Evolutionary conservation across 2,113 vertebrate species (phyloP), one percentile per base, ranked within the genome.

Genomic region (Poeciliopsis turrubarensis): DNA sequence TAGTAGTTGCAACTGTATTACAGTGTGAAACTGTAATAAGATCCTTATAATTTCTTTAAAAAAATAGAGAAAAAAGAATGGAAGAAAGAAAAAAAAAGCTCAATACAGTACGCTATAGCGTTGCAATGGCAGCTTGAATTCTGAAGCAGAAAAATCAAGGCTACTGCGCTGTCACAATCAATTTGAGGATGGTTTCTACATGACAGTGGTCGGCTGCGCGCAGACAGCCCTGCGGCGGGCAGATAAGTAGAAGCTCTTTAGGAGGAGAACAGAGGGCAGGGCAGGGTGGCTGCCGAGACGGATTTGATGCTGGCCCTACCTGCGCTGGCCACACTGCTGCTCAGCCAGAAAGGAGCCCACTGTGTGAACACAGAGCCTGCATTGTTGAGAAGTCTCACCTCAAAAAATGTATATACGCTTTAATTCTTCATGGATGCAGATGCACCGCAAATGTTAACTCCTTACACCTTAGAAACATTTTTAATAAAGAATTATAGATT

Each of bases 201-300:
- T 90, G 90, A 92, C 91, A 89, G 90, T 83, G 84, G 77, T 69
- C 17, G 82, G 86, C 80, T 77, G 84, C 78, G 78, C 83, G 75
- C 82, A 83, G 86, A 81, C 91, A 77, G 84, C 86, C 90, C 93
- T 94, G 93, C 84, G 86, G 92, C 79, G 70, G 76, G 63, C 87
- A 90, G 92, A 94, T 94, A 94, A 94, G 93, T 92, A 86, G 86
- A 94, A 94, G 92, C 93, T 89, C 72, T 92, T 94, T 92, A 93
- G 73, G 80, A 83, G 84, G 79, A 87, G 90, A 89, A 87, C 81
- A 83, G 72, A 84, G 87, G 86, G 84, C 78, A 89, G 75, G 86
- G 87, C 79, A 75, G 84, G 81, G 62, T 67, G 74, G 85, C 79
- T 83, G 84, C 90, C 85, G 86, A 90, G 86, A 81, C 81, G 73